Evolutionary conservation across 2,797 vertebrate genomes (phyloP).

Genomic region (Picus viridis): DNA sequence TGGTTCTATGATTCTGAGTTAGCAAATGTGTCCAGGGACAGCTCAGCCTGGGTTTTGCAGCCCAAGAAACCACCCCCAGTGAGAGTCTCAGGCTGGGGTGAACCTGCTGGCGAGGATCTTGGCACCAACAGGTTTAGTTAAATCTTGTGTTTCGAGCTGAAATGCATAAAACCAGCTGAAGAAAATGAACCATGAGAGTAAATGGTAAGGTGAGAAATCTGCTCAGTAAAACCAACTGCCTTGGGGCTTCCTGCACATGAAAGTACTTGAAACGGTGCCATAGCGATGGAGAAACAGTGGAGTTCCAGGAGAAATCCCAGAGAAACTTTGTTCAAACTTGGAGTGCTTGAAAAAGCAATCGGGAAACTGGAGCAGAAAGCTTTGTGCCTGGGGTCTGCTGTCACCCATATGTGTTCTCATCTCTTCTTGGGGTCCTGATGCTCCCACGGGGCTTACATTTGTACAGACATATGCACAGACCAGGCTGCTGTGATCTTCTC

Average conservation of each 20-base stretch:
- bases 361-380: not conserved
- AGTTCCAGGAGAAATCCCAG: not conserved
- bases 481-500: not conserved
- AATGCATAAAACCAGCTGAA: not conserved
- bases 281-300: not conserved
- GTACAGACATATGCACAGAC: accelerated
- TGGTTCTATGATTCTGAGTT: too few species aligned
- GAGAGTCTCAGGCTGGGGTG: not conserved
- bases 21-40: too few species aligned
- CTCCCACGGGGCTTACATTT: accelerated
- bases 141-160: not conserved
- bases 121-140: not conserved
- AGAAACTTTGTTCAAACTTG: not conserved
- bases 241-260: not conserved
- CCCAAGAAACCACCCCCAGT: too few species aligned
- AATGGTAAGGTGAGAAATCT: slow-evolving; percentile 24
- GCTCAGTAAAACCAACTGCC: slow-evolving; percentile 14
- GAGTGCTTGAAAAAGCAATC: not conserved
- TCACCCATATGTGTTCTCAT: accelerated
- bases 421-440: accelerated
- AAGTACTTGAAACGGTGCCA: not conserved
- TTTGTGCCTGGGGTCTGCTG: not conserved
- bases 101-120: not conserved
- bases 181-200: not conserved
- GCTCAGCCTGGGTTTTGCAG: too few species aligned